Base-by-base conservation (phyloP, 2,113 vertebrate species). In the Stigmatopora nigra region DNA sequence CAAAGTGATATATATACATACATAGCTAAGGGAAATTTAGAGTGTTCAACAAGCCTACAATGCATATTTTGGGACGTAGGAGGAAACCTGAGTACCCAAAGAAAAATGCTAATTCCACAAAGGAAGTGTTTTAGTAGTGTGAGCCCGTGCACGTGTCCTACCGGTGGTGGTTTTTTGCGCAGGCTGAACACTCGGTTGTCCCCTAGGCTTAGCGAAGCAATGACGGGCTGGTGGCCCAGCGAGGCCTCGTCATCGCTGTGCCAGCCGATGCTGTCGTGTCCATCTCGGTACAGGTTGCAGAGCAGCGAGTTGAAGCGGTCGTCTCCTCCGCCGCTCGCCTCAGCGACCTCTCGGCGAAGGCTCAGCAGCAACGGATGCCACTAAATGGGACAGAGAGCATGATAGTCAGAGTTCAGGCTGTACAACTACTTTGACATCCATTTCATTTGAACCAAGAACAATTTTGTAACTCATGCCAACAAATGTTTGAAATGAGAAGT, bases 211-310 rank as follows among this genome's bases (percentile, higher is more conserved):
- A 98, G 88, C 0, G 97, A 99, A 13, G 93, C 95, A 2, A 99
- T 98, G 78, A 89, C 13, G 0, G 97, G 96, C 7, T 80, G 80
- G 7, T 15, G 63, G 1, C 97, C 94, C 53, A 99, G 68, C 0
- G 93, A 87, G 0, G 90, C 90, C n/a, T 99, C 97, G 0, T 92
- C 87, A 0, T 99, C 97, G 0, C 95, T 97, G 85, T 98, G 97
- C 96, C 96, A 98, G 80, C 93, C 94, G 35, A 99, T 95, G 0
- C 95, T 93, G 82, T 99, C 95, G 73, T 91, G 93, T 78, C 95
- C 92, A 0, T 91, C 86, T 0, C 94, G 91, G 79, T 98, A 98
- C 10, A 97, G 87, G 71, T 97, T 98, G 78, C 96, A 98, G 53
- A 98, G 91, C 16, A 98, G 82, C 0, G 95, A 98, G 91, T 98